phyloP scores from a whole-genome alignment of 2,888 invertebrate species.

The Cephus pygmeus region DNA sequence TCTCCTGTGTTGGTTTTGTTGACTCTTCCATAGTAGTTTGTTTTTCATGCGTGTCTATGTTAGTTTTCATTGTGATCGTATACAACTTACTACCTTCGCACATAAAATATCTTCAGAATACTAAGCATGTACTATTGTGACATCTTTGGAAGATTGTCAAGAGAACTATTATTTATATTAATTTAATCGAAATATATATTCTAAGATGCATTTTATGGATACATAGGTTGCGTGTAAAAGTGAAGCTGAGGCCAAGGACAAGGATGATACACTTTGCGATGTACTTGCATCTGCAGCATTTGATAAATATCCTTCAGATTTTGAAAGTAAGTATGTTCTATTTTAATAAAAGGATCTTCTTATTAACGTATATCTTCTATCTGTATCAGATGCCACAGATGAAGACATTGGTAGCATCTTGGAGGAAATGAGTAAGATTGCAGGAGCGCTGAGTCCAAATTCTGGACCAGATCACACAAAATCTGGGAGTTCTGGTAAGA shows the following conservation, averaged over 20 bases:
- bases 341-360: not conserved
- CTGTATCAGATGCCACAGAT: slow-evolving; percentile 54
- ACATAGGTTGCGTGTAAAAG: slow-evolving; percentile 45
- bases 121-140: not conserved
- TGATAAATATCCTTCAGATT: slow-evolving; percentile 61
- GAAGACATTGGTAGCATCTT: slow-evolving; percentile 62
- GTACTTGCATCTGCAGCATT: slow-evolving; percentile 57
- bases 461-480: slow-evolving; percentile 48
- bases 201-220: not conserved
- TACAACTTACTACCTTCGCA: not conserved
- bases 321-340: slow-evolving; percentile 52
- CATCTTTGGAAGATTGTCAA: not conserved
- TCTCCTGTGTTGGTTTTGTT: not conserved
- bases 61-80: not conserved
- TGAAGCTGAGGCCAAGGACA: slow-evolving; percentile 46
- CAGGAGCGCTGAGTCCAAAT: slow-evolving; percentile 54
- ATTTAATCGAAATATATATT: not conserved
- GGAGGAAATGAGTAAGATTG: slow-evolving; percentile 62
- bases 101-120: not conserved
- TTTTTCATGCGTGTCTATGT: not conserved
- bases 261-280: slow-evolving; percentile 57
- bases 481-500: slow-evolving; percentile 43
- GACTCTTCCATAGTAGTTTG: not conserved
- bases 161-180: not conserved
- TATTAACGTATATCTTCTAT: not conserved